Base-by-base conservation (phyloP, 37 sponge, comb jelly and placozoan genomes). In the Hormiphora californensis region DNA sequence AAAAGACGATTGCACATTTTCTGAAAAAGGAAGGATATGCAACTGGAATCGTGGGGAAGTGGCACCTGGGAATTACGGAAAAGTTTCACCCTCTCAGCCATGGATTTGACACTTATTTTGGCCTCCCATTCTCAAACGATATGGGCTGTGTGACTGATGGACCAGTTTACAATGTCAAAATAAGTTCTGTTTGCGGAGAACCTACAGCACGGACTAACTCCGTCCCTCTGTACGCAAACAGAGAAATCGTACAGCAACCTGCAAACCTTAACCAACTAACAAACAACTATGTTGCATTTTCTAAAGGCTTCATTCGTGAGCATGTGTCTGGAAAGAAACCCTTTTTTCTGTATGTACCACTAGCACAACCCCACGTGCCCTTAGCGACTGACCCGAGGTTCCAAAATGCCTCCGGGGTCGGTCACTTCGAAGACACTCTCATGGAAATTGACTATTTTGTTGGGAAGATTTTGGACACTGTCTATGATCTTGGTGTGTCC, bases 71-170 rank as follows among this genome's bases (percentile, higher is more conserved):
- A 28, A 88, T 88, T 85, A 32, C 59, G 5, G 46, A 36, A 0
- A 25, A 55, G 8, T 87, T 63, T 51, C 54, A 86, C 81, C 91
- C 91, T 0, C 67, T 73, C 0, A 32, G 65, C 40, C 63, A 88
- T 54, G 91, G 91, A 5, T 90, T 90, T 88, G 91, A 90, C 51
- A 55, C 86, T 35, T 90, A 88, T 39, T 88, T 54, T 32, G 91
- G 91, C 0, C 87, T 90, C 0, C 91, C 90, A 19, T 90, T 88
- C 41, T 40, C 91, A 35, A 88, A 90, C 54, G 91, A 90, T 31
- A 88, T 88, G 88, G 91, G 91, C 27, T 90, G 91, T 36, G 69
- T 73, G 12, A 41, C 35, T 19, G 9, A 68, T 22, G 4, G 22
- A 11, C 44, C 87, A 12, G 67, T 25, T 44, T 87, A 87, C 34